A percentile compares a stretch with the other conserved stretches of the same genome.
phyloP scores from a whole-genome alignment of 1,140 invertebrate genomes.

The Solenopsis invicta region DNA sequence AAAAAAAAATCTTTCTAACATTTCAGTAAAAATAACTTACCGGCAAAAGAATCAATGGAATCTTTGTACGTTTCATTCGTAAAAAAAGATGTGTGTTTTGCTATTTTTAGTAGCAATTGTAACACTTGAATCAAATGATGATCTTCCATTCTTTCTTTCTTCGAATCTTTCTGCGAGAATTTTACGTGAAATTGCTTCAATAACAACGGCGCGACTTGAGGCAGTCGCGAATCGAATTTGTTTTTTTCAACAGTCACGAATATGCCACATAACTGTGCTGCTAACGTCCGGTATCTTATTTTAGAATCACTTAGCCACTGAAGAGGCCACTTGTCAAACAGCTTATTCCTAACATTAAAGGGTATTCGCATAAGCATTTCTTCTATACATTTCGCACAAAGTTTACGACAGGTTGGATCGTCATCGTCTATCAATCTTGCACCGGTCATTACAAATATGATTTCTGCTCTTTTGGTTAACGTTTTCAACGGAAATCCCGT shows the following conservation, averaged over 20 bases:
- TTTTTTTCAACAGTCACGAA: conserved; percentile 92
- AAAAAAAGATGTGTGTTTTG: conserved; percentile 87
- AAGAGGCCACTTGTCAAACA: conserved; percentile 89
- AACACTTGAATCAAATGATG: conserved; percentile 92
- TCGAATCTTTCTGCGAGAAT: conserved; percentile 65
- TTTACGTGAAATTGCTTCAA: conserved; percentile 84
- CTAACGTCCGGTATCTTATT: conserved; percentile 86
- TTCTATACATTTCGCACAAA: conserved; percentile 90
- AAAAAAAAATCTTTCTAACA: not conserved
- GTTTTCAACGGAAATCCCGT: conserved; percentile 91
- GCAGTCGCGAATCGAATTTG: conserved; percentile 89
- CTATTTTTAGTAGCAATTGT: conserved; percentile 89
- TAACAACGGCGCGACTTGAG: conserved; percentile 84
- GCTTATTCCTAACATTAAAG: conserved; percentile 87
- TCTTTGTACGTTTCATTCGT: conserved; percentile 85
- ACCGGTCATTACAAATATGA: conserved; percentile 92
- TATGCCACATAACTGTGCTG: conserved; percentile 89
- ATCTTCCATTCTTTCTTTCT: conserved; percentile 88
- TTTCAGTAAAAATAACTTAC: conserved; percentile 80
- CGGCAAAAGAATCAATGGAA: conserved; percentile 86
- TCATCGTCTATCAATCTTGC: conserved; percentile 92
- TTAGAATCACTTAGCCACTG: conserved; percentile 91
- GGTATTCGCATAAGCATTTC: conserved; percentile 88
- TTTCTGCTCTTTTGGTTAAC: conserved; percentile 89
- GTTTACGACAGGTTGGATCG: conserved; percentile 89